Conservation (phyloP, 2,113 vertebrate species). For the Aspidoscelis tigris region DNA sequence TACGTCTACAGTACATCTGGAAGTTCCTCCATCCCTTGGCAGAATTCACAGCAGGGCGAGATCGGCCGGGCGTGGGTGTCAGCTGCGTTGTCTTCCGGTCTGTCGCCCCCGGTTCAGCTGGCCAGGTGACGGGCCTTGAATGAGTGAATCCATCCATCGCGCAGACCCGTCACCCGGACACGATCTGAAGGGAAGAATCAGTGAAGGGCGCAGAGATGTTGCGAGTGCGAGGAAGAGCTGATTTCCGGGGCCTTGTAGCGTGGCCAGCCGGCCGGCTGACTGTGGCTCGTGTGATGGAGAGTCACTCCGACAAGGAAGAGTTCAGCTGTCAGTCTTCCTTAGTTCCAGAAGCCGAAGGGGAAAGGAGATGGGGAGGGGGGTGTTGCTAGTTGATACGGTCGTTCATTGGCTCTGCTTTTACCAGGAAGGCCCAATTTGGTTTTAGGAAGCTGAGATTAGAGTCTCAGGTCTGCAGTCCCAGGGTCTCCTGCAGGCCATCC, state of each 20-base stretch:
- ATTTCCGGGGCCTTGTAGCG: not conserved
- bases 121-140: not conserved
- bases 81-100: too few species aligned
- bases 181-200: not conserved
- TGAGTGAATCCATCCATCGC: not conserved
- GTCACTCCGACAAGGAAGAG: conserved; percentile 12
- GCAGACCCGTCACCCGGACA: not conserved
- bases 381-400: not conserved
- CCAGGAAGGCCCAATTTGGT: not conserved
- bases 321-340: not conserved
- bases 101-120: not conserved
- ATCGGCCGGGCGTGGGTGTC: not conserved
- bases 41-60: not conserved
- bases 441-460: not conserved
- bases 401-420: not conserved
- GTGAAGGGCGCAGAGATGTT: not conserved
- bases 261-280: not conserved
- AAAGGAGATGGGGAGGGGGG: not conserved
- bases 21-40: not conserved
- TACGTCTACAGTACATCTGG: too few species aligned
- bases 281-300: conserved; percentile 8
- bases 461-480: not conserved
- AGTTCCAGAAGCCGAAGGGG: not conserved
- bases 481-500: too few species aligned
- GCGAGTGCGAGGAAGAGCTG: not conserved